These are phyloP conservation scores for Cantharis rustica DNA, from an alignment of 2,888 invertebrate genomes.

Conservation along the genomic window DNA sequence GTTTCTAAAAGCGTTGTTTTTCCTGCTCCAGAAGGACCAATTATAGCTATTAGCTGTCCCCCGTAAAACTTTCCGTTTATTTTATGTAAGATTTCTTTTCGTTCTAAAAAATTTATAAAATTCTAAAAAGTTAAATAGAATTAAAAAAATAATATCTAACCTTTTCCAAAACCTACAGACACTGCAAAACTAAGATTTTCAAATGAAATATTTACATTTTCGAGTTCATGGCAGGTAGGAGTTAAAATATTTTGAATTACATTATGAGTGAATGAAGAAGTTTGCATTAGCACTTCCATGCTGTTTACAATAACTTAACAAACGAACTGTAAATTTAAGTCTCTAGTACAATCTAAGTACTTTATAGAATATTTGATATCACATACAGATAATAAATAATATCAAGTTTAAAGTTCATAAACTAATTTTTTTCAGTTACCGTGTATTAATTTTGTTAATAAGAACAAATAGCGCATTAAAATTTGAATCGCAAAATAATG, in stretches of 20 bases:
- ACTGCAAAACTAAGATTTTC: slow-evolving; percentile 16
- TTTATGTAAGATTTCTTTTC: slow-evolving; percentile 10
- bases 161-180: slow-evolving; percentile 10
- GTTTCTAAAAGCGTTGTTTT: slow-evolving; percentile 19
- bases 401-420: background rate
- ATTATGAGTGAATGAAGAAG: background rate
- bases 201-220: slow-evolving; percentile 4
- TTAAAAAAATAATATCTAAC: background rate
- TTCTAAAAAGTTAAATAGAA: background rate
- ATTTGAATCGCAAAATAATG: background rate
- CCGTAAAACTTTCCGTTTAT: slow-evolving; percentile 12
- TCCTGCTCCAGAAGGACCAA: slow-evolving; percentile 21
- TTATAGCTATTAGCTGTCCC: slow-evolving; percentile 14
- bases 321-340: background rate
- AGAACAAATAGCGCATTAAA: background rate
- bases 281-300: background rate
- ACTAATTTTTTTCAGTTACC: background rate
- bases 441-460: background rate
- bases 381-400: background rate
- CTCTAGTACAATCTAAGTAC: background rate
- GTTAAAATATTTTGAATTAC: background rate
- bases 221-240: background rate
- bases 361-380: background rate
- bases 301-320: background rate
- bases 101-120: slow-evolving; percentile 11